Percentiles rank a stretch among this genome's conserved stretches.
These are phyloP conservation scores for Diploscapter pachys DNA, from an alignment of 1,140 invertebrate genomes.

Conservation along the genomic window DNA sequence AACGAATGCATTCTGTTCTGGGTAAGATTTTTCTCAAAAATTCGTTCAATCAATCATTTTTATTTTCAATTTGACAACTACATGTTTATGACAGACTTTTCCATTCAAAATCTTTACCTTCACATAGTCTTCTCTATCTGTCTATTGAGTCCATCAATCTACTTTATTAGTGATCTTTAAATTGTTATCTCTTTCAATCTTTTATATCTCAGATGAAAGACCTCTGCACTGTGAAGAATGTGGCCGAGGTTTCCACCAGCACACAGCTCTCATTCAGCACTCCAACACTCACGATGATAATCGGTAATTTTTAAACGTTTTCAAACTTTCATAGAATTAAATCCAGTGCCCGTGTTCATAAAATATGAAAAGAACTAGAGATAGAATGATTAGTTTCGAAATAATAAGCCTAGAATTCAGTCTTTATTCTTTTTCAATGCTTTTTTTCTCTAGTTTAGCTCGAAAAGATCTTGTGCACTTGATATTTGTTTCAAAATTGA, in stretches of 20 bases:
- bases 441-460: no score
- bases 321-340: neutral
- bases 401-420: neutral
- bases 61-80: no score
- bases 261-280: slow-evolving; percentile 67
- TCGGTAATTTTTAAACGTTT: slow-evolving; percentile 5
- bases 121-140: no score
- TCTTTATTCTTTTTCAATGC: no score
- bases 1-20: slow-evolving; percentile 61
- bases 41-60: no score
- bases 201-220: slow-evolving; percentile 17
- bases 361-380: neutral
- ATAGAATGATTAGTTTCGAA: neutral
- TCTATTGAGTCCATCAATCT: no score
- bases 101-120: no score
- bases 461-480: no score
- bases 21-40: no score
- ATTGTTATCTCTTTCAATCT: no score
- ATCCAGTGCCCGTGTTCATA: neutral
- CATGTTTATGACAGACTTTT: no score
- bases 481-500: neutral
- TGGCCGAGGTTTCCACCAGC: slow-evolving; percentile 64
- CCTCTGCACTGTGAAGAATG: slow-evolving; percentile 64
- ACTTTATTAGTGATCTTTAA: no score
- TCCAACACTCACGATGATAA: slow-evolving; percentile 39